Evolutionary conservation across 2,888 invertebrate genomes (phyloP), one percentile per base, ranked within the genome.

Genomic region (Drosophila quinaria): DNA sequence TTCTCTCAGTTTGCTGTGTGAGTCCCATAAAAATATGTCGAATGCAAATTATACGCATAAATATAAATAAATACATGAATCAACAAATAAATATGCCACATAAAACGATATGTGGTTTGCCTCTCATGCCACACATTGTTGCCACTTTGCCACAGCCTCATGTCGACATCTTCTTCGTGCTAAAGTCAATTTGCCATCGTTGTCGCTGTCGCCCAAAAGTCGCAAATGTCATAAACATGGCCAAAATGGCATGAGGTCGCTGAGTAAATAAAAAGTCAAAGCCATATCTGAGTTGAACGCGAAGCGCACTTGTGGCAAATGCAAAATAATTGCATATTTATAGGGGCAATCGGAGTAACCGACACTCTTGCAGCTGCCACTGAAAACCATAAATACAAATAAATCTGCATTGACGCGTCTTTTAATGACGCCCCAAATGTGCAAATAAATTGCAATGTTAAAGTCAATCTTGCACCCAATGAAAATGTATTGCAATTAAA

Each of bases 271-370:
- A 73, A 74, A 73, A 58, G 25, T 46, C 17, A 33, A 22, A 33
- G 22, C 15, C 33, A 56, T 37, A 51, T 58, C 15, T 25, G 33
- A 37, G 47, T 35, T 44, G 19, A 29, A 42, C 31, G 55, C 44
- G n/a, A 8, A 35, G 29, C 49, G 29, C 33, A 51, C 19, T 49
- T 50, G 73, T 49, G 70, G 67, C 76, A 87, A 86, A 88, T 86
- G 84, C 70, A 83, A 86, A 89, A 86, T 87, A 89, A 89, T 86
- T 89, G 82, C 87, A 84, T 78, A 87, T 80, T 89, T 82, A 87
- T 85, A 70, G 79, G 68, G 61, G 52, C 64, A 67, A 74, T 63
- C 77, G 50, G 13, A 61, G 58, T 31, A 17, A 17, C 44, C 50
- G 15, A 19, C 10, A 3, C 25, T 39, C 25, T 33, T 22, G 35